A percentile compares a stretch with the other conserved stretches of the same genome.
Evolutionary conservation across 2,888 invertebrate species (phyloP).

Genomic region (Cephus rjabovi): DNA sequence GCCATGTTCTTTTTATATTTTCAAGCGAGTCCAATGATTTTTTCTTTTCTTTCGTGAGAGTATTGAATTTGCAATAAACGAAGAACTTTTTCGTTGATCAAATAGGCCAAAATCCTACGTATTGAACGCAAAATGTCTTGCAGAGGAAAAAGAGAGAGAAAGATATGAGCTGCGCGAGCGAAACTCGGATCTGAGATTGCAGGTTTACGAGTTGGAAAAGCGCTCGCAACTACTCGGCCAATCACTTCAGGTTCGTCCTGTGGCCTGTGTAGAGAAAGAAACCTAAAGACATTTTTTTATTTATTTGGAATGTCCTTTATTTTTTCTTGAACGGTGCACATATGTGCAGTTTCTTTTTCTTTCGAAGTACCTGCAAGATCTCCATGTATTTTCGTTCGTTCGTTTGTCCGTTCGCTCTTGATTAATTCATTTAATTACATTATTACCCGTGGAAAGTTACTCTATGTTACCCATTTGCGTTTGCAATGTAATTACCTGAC

Average conservation of each 20-base stretch:
- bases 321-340: constrained; percentile 32
- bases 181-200: constrained; percentile 66
- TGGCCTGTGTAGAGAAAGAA: constrained; percentile 57
- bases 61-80: constrained; percentile 43
- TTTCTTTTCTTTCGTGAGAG: too few species aligned
- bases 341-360: constrained; percentile 29
- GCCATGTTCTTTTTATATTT: too few species aligned
- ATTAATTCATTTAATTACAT: too few species aligned
- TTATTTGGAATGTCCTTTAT: constrained; percentile 52
- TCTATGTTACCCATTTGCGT: too few species aligned
- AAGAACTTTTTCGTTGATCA: constrained; percentile 56
- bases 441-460: too few species aligned
- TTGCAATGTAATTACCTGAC: too few species aligned
- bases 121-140: constrained; percentile 65
- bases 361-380: constrained; percentile 43
- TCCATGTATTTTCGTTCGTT: constrained; percentile 20
- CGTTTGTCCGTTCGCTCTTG: background rate
- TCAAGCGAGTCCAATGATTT: too few species aligned
- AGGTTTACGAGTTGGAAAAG: constrained; percentile 67
- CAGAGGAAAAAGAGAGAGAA: constrained; percentile 66
- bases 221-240: constrained; percentile 66
- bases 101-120: constrained; percentile 46
- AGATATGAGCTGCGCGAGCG: constrained; percentile 66
- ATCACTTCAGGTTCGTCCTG: constrained; percentile 66
- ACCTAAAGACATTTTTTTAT: constrained; percentile 28